Conservation (phyloP, 2,888 invertebrate genomes). For the Sphinx pinastri region DNA sequence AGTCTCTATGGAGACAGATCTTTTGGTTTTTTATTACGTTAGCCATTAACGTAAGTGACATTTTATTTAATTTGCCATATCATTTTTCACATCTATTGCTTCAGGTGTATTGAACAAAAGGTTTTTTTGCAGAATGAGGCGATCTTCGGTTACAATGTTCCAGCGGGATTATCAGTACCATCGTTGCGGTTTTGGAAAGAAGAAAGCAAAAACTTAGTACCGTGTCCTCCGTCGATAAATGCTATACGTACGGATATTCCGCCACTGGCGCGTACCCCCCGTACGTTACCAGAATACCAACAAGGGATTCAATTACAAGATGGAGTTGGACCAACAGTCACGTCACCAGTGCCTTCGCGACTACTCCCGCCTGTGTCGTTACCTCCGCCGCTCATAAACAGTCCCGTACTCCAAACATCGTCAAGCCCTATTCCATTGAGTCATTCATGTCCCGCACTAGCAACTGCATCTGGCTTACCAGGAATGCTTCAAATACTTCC, state of each 20-base stretch:
- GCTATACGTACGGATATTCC: conserved; percentile 21
- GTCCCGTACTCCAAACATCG: background rate
- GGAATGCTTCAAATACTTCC: background rate
- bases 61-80: background rate
- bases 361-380: background rate
- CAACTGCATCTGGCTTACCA: background rate
- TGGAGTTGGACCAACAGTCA: background rate
- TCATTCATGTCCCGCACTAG: background rate
- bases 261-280: background rate
- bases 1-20: conserved; percentile 51
- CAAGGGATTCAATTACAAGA: background rate
- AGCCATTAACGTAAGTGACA: conserved; percentile 52
- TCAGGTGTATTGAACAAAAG: background rate
- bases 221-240: conserved; percentile 26
- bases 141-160: conserved; percentile 27
- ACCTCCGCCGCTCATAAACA: background rate
- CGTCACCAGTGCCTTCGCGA: background rate
- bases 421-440: background rate
- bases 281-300: background rate
- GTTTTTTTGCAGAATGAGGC: conserved; percentile 40
- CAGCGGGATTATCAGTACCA: conserved; percentile 20
- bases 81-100: no score
- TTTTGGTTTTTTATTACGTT: conserved; percentile 46
- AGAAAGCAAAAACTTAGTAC: background rate
- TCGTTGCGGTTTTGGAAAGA: conserved; percentile 23